Evolutionary conservation across 2,797 vertebrate genomes (phyloP).

Genomic region (Cephalopachus bancanus): DNA sequence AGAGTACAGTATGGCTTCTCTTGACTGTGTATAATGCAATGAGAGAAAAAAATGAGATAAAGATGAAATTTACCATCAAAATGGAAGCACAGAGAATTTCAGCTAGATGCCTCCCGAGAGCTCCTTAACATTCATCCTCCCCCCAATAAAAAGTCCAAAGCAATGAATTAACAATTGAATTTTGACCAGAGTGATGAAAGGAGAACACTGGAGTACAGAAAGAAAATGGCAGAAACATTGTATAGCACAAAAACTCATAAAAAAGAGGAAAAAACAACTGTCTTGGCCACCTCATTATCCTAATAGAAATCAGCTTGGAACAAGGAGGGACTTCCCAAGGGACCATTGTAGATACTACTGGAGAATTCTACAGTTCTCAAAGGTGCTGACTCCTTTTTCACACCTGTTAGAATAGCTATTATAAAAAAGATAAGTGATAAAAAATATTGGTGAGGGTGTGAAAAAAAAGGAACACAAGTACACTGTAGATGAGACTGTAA

Average conservation of each 20-base stretch:
- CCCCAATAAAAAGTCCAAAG: background rate
- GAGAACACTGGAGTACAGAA: background rate
- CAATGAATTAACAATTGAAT: background rate
- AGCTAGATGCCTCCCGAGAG: background rate
- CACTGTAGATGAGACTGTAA: background rate
- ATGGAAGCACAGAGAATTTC: background rate
- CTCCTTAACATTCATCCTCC: background rate
- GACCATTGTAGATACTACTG: background rate
- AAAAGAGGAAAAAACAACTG: background rate
- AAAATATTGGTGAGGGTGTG: background rate
- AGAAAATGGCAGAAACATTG: background rate
- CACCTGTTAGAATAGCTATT: background rate
- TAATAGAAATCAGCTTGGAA: background rate
- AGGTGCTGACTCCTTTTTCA: background rate
- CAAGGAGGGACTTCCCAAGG: background rate
- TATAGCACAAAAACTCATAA: background rate
- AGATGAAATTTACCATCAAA: background rate
- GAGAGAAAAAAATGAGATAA: background rate
- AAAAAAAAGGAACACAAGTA: background rate
- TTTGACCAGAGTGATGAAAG: background rate
- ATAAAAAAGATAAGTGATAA: background rate
- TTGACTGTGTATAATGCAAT: background rate
- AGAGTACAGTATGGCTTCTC: background rate
- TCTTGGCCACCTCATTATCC: background rate
- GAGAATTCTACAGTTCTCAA: background rate